Evolutionary conservation across 2,113 vertebrate species (phyloP), one percentile per base, ranked within the genome.

Genomic region (Neoarius graeffei): DNA sequence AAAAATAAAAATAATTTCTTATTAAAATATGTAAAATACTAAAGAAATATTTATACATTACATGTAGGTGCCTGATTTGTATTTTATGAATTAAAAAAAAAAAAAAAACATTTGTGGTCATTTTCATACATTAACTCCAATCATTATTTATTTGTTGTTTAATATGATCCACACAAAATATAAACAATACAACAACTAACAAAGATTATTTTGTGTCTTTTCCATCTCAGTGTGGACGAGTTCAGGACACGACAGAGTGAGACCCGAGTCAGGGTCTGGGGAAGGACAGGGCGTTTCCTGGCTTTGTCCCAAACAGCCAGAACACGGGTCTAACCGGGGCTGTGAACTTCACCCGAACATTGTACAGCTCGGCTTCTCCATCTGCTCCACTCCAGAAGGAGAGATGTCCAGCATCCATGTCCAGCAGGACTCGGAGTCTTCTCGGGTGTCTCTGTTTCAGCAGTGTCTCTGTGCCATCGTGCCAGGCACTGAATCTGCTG

Each of bases 251-350:
- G 35, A 20, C 66, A n/a, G 48, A 17, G 50, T 56, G 27, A 66
- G 48, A 20, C 19, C n/a, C 25, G 30, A 80, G 48, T 69, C 60
- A 79, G 56, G 42, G 87, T 77, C 1, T 64, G 52, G 89, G 87
- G 67, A 92, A 90, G 59, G 25, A 73, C 87, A 92, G 54, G 35
- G 85, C 42, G 48, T 91, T 91, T n/a, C 81, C 73, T 7, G 9
- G 7, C 42, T 88, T 76, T 13, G 90, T 81, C 19, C 92, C 92
- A 85, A 54, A 91, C 60, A 92, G 84, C 92, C 92, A 92, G 87
- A 92, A 91, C 8, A 86, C 69, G 5, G 92, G 91, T 25, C 83
- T 89, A 42, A 92, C 83, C 7, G 90, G 89, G 9, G 8, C 80
- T 5, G 54, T 54, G 52, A 91, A 92, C 57, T 59, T 20, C 15